Evolutionary conservation across 2,888 invertebrate genomes (phyloP).

Genomic region (Sesamia inferens): DNA sequence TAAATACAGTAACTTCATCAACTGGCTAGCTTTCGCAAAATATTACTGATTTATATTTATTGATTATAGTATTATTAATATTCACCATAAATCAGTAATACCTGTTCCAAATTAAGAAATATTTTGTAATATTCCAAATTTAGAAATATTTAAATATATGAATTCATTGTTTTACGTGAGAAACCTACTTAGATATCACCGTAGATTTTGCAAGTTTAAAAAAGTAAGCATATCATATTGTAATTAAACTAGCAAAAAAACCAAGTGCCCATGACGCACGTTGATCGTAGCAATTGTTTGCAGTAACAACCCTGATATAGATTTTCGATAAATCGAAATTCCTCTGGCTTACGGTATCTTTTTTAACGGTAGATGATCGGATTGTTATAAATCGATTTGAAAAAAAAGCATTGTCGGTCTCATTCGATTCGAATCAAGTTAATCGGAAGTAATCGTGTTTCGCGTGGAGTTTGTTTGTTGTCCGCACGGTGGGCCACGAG

Average conservation of each 20-base stretch:
- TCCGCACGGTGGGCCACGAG: conserved; percentile 70
- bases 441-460: conserved; percentile 83
- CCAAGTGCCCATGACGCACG: neutral
- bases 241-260: neutral
- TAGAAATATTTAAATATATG: neutral
- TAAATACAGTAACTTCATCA: neutral
- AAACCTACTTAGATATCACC: neutral
- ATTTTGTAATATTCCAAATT: no score
- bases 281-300: conserved; percentile 8
- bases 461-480: conserved; percentile 76
- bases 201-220: neutral
- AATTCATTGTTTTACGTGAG: neutral
- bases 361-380: conserved; percentile 85
- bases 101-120: neutral
- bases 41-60: no score
- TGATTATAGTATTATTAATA: no score
- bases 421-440: conserved; percentile 78
- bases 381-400: conserved; percentile 80
- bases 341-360: conserved; percentile 82
- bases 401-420: conserved; percentile 68
- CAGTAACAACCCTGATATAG: conserved; percentile 68
- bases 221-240: neutral
- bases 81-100: neutral
- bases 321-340: conserved; percentile 81
- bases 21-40: neutral